Evolutionary conservation across 2,113 vertebrate genomes (phyloP).

Genomic region (Carlito syrichta): DNA sequence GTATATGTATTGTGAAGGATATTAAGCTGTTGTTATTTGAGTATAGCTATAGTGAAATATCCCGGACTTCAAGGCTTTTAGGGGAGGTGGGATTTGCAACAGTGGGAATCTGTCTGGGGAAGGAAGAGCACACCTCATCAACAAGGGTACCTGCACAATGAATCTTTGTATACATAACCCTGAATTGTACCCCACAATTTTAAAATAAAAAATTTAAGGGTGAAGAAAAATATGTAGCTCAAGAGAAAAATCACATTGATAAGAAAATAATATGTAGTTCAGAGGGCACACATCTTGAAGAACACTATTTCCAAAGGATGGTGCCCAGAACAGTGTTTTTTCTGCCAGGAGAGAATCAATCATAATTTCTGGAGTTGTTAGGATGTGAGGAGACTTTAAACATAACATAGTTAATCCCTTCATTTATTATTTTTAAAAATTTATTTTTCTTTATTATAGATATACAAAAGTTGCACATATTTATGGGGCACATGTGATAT

Average conservation of each 20-base stretch:
- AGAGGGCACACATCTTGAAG: not conserved
- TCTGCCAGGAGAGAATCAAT: not conserved
- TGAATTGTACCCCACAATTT: no score
- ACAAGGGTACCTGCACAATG: no score
- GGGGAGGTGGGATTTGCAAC: no score
- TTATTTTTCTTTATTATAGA: not conserved
- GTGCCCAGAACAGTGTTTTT: not conserved
- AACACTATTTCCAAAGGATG: not conserved
- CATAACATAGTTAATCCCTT: not conserved
- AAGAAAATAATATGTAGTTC: not conserved
- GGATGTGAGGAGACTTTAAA: not conserved
- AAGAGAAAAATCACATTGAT: not conserved
- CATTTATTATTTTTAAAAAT: not conserved
- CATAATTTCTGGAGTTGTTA: not conserved
- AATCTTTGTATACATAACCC: no score
- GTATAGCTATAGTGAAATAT: not conserved
- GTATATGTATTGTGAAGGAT: not conserved
- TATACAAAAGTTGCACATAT: not conserved
- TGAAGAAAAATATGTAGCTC: not conserved
- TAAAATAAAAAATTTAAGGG: no score
- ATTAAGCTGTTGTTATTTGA: not conserved
- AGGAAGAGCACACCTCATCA: no score
- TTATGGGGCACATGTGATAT: not conserved
- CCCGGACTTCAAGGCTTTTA: not conserved
- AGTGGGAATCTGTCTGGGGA: no score